Base-by-base conservation (phyloP, 2,113 vertebrate species). In the Nestor notabilis region DNA sequence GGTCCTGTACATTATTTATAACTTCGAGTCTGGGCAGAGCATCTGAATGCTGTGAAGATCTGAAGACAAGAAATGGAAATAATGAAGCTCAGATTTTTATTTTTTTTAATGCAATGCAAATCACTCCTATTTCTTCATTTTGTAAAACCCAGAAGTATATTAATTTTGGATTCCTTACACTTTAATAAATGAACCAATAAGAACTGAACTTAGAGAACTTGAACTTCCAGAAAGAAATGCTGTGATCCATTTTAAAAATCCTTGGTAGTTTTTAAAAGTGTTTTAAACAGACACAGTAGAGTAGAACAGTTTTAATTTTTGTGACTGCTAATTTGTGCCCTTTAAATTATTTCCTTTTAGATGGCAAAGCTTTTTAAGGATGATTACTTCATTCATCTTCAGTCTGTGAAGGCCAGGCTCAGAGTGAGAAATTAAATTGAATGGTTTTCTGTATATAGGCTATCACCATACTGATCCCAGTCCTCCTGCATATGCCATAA, bases 371-470 rank as follows among this genome's bases (percentile, higher is more conserved):
- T 86, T 64, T 92, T 66, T 46, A 64, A 74, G 21, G 85, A 66
- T 83, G 88, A 94, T 96, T 66, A 66, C 64, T 95, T 92, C 63
- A 96, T 90, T 93, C n/a, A 63, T 92, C 83, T 86, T 69, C 79
- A 9, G 44, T 10, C 75, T 94, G 84, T 50, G 44, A 88, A 58
- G 85, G 71, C 58, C 66, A 49, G 63, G 41, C 83, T 37, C 28
- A 29, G 79, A 75, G 52, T 52, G 63, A 90, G 76, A 86, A 86
- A 92, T 77, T 4, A 69, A 76, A 20, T 27, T 15, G n/a, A 27
- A 52, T 1, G 9, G 0, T 53, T 46, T 58, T 86, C 29, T 74
- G 46, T 17, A 4, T 19, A 4, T 2, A 17, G 58, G 35, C 46
- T 47, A 21, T 83, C 77, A 63, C 29, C 64, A 21, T 0, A 4